Evolutionary conservation across 1,140 invertebrate species (phyloP).

Genomic region (Diploscapter pachys): DNA sequence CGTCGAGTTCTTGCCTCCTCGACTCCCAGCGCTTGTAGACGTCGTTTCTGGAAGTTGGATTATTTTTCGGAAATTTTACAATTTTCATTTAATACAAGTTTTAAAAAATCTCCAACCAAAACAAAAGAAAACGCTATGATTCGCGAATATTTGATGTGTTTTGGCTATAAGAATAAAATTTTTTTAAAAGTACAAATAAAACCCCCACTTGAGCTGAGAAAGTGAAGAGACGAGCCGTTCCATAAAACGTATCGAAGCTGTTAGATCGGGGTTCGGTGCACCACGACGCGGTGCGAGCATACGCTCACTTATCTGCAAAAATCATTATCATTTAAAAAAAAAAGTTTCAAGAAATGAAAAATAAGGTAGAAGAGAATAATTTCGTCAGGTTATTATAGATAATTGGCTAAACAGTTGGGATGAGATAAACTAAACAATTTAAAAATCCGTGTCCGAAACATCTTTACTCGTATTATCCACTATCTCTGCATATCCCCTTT

Average conservation of each 20-base stretch:
- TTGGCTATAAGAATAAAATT: background rate
- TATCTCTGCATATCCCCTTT: no score
- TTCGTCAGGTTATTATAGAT: no score
- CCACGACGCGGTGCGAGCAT: slow-evolving; percentile 62
- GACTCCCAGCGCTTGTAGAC: slow-evolving; percentile 87
- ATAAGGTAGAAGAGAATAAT: no score
- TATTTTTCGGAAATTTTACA: no score
- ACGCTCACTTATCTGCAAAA: background rate
- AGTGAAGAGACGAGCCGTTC: slow-evolving; percentile 60
- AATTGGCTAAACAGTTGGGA: no score
- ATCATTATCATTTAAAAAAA: background rate
- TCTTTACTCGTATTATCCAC: no score
- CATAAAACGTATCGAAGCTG: slow-evolving; percentile 9
- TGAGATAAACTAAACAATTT: no score
- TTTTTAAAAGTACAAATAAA: no score
- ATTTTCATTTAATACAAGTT: no score
- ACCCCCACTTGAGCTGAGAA: slow-evolving; percentile 66
- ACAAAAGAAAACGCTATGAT: slow-evolving; percentile 64
- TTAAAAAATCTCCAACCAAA: slow-evolving; percentile 64
- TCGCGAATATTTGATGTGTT: background rate
- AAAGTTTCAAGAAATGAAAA: background rate
- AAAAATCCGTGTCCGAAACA: no score
- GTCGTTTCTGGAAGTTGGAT: slow-evolving; percentile 73
- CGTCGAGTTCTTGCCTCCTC: slow-evolving; percentile 85
- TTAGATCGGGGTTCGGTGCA: slow-evolving; percentile 31